A percentile compares a stretch with the other conserved stretches of the same genome.
These are phyloP conservation scores for Phthorimaea operculella DNA, from an alignment of 1,140 invertebrate genomes.

Conservation along the genomic window DNA sequence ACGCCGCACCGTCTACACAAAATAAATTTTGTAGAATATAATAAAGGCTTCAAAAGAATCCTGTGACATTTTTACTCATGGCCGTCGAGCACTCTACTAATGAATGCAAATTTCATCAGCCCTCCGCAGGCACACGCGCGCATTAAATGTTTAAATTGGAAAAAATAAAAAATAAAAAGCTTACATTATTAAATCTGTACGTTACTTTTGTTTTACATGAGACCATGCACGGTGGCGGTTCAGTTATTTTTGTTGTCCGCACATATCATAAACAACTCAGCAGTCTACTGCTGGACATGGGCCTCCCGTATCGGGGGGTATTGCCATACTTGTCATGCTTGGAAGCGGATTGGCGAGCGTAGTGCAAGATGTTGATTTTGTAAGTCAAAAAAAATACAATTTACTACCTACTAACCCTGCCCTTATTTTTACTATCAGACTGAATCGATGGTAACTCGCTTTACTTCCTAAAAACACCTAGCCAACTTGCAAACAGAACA, in stretches of 20 bases:
- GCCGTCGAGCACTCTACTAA: not conserved
- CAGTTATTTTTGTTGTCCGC: not conserved
- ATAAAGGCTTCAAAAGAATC: not conserved
- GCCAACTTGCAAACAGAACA: not conserved
- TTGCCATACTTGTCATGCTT: too few species aligned
- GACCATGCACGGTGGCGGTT: not conserved
- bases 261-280: not conserved
- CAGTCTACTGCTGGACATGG: too few species aligned
- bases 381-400: too few species aligned
- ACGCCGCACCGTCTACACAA: not conserved
- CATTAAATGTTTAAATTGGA: not conserved
- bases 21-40: not conserved
- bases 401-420: too few species aligned
- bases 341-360: too few species aligned
- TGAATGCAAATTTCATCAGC: slow-evolving; percentile 1
- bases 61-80: not conserved
- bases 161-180: not conserved
- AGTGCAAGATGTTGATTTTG: too few species aligned
- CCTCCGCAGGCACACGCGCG: not conserved
- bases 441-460: not conserved
- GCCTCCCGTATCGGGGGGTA: too few species aligned
- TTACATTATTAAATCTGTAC: not conserved
- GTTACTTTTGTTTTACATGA: not conserved
- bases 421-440: not conserved
- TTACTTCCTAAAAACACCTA: not conserved